These are phyloP conservation scores for Adelges cooleyi DNA, from an alignment of 1,140 invertebrate genomes.

Conservation along the genomic window DNA sequence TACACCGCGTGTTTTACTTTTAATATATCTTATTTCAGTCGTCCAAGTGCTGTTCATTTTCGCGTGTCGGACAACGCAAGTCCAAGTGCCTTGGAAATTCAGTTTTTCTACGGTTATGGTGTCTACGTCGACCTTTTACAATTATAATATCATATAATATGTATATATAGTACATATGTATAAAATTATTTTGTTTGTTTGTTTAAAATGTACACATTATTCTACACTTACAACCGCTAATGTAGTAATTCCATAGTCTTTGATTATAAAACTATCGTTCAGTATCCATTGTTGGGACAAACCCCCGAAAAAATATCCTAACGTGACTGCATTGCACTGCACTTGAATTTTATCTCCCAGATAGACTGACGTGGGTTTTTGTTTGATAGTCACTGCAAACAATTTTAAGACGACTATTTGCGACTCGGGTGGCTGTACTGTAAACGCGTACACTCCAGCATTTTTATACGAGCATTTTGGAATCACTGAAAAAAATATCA, in stretches of 20 bases:
- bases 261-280: background rate
- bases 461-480: background rate
- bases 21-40: background rate
- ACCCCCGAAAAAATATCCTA: background rate
- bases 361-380: background rate
- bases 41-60: background rate
- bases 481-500: background rate
- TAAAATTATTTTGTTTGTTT: too few relatives aligned
- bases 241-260: background rate
- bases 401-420: background rate
- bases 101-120: background rate
- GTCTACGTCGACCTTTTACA: constrained; percentile 2
- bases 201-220: background rate
- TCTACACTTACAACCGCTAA: background rate
- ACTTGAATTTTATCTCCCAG: background rate
- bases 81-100: constrained; percentile 6
- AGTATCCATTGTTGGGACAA: background rate
- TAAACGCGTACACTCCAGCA: constrained; percentile 3
- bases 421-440: background rate
- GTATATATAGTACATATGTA: too few relatives aligned
- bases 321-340: background rate
- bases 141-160: too few relatives aligned
- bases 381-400: background rate
- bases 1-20: too few relatives aligned
- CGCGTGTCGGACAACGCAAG: background rate